These are phyloP conservation scores for Scaptomyza tumidula DNA, from an alignment of 2,888 invertebrate genomes.

Conservation along the genomic window DNA sequence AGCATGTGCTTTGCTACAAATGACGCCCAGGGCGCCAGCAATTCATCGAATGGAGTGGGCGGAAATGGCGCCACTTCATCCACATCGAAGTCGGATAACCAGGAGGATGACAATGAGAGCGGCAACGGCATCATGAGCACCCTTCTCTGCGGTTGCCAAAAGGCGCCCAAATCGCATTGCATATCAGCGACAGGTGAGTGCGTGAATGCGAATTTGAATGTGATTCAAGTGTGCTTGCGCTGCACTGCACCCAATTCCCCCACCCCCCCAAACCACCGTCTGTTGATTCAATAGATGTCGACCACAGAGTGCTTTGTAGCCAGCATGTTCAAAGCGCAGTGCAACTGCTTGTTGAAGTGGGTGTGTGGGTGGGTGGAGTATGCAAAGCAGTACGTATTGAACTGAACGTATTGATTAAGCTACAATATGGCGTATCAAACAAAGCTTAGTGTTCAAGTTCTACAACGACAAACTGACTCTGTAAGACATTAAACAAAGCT, in stretches of 20 bases:
- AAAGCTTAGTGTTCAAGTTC: background rate
- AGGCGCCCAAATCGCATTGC: constrained; percentile 85
- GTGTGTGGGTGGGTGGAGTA: background rate
- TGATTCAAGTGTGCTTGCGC: background rate
- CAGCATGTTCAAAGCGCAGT: background rate
- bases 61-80: constrained; percentile 34
- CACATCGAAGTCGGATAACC: constrained; percentile 73
- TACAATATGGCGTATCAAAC: background rate
- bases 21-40: constrained; percentile 51
- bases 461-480: background rate
- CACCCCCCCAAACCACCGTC: background rate
- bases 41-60: constrained; percentile 29
- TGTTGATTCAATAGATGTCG: constrained; percentile 6
- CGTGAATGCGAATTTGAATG: background rate
- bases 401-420: background rate
- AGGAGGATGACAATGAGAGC: constrained; percentile 73
- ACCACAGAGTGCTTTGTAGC: background rate
- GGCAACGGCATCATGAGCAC: constrained; percentile 49
- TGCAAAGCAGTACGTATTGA: background rate
- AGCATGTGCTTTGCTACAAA: constrained; percentile 44
- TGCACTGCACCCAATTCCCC: constrained; percentile 2
- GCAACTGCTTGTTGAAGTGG: background rate
- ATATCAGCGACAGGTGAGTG: constrained; percentile 84
- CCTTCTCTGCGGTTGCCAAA: constrained; percentile 83
- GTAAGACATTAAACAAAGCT: background rate